Percentiles rank a stretch among this genome's conserved stretches.
Evolutionary conservation across 2,888 invertebrate genomes (phyloP).

Genomic region (Altica lythri): DNA sequence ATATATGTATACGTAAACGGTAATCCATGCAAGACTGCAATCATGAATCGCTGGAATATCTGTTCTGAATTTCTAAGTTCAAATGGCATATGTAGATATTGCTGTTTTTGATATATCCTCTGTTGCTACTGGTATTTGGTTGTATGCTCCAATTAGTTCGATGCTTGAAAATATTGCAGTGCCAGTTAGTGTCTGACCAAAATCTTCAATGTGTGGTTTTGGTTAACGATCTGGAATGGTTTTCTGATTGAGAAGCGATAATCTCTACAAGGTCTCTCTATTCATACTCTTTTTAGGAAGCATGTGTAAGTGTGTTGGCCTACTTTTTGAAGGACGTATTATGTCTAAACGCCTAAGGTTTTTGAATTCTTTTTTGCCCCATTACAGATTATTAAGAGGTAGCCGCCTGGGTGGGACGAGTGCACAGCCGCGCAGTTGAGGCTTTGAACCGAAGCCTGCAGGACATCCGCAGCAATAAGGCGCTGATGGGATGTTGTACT

Average conservation of each 20-base stretch:
- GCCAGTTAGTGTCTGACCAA: constrained; percentile 40
- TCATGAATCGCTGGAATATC: constrained; percentile 53
- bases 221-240: constrained; percentile 47
- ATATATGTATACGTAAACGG: constrained; percentile 47
- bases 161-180: constrained; percentile 42
- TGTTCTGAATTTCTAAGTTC: constrained; percentile 54
- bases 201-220: constrained; percentile 46
- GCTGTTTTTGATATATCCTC: constrained; percentile 13
- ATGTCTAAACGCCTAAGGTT: too few relatives aligned
- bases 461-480: too few relatives aligned
- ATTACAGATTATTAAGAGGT: too few relatives aligned
- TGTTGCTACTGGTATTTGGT: constrained; percentile 11
- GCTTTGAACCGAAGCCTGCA: too few relatives aligned
- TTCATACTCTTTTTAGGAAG: not conserved
- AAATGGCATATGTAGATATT: constrained; percentile 42
- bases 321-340: constrained; percentile 9
- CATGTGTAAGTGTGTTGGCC: constrained; percentile 8
- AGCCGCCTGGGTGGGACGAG: too few relatives aligned
- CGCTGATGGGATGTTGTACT: too few relatives aligned
- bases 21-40: constrained; percentile 46
- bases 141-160: constrained; percentile 33
- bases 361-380: too few relatives aligned
- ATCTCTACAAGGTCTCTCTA: constrained; percentile 42
- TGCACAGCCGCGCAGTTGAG: too few relatives aligned
- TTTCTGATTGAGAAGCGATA: constrained; percentile 44